phyloP scores from a whole-genome alignment of 2,797 vertebrate species.

The Enteromius afrohamiltoni region DNA sequence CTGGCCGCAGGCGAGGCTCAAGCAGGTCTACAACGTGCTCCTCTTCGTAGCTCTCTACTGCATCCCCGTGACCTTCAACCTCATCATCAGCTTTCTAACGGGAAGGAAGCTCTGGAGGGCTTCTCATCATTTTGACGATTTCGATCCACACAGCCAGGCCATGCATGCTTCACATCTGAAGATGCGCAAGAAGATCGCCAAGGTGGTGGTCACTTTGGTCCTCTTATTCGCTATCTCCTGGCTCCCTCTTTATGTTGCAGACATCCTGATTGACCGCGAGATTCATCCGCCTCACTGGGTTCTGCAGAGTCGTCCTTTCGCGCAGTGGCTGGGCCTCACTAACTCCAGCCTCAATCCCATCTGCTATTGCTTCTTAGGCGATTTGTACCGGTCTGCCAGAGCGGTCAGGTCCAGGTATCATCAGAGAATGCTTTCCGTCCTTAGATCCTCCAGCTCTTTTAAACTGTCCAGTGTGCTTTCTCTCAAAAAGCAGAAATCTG shows the following conservation, averaged over 20 bases:
- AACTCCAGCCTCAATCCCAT: constrained; percentile 95
- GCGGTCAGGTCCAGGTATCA: constrained; percentile 87
- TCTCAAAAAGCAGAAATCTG: constrained; percentile 62
- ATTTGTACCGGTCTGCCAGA: constrained; percentile 88
- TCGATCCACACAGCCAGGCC: constrained; percentile 78
- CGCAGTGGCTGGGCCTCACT: constrained; percentile 91
- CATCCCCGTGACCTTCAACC: constrained; percentile 89
- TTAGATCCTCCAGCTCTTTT: constrained; percentile 69
- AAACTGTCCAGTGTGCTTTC: constrained; percentile 69
- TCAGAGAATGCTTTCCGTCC: constrained; percentile 78
- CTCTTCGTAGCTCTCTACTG: constrained; percentile 92
- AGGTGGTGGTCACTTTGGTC: constrained; percentile 90
- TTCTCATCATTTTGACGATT: constrained; percentile 74
- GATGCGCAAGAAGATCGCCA: constrained; percentile 87
- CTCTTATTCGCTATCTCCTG: constrained; percentile 87
- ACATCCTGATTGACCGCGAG: constrained; percentile 89
- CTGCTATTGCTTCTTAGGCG: constrained; percentile 92
- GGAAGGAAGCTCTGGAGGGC: constrained; percentile 84
- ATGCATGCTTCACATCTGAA: constrained; percentile 85
- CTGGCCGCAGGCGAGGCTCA: constrained; percentile 87
- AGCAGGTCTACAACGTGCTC: constrained; percentile 89
- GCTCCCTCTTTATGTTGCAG: constrained; percentile 87
- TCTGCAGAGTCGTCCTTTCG: constrained; percentile 86
- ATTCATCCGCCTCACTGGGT: constrained; percentile 82
- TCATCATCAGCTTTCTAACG: constrained; percentile 88